Conservation (phyloP, 2,797 vertebrate genomes). For the Hyperoplus immaculatus region DNA sequence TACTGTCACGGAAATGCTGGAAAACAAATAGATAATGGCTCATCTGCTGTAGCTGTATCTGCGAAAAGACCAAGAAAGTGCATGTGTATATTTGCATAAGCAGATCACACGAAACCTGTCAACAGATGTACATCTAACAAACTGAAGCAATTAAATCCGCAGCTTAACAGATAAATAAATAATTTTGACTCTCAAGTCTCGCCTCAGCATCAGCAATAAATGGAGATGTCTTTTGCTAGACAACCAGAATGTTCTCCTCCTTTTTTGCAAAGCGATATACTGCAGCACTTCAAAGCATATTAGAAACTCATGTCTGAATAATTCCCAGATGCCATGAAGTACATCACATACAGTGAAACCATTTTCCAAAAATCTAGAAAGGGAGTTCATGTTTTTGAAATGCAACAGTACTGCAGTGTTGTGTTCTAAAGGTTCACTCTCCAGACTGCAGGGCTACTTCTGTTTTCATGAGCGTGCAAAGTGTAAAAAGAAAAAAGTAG, state of each 20-base stretch:
- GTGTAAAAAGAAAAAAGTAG: background rate
- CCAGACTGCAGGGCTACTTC: background rate
- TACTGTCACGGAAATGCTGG: background rate
- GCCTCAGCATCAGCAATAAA: conserved; percentile 1
- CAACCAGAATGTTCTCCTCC: background rate
- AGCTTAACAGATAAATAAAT: background rate
- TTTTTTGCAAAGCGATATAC: background rate
- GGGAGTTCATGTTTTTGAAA: background rate
- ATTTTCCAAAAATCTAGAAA: background rate
- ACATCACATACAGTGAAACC: conserved; percentile 1
- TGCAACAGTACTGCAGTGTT: background rate
- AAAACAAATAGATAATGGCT: background rate
- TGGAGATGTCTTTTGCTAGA: background rate
- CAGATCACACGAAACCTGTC: background rate
- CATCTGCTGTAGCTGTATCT: background rate
- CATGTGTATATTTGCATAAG: background rate
- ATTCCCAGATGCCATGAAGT: conserved; percentile 9
- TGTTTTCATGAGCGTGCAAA: background rate
- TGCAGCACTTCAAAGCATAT: conserved; percentile 7
- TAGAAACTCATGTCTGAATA: conserved; percentile 6
- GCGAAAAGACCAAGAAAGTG: background rate
- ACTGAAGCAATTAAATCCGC: background rate
- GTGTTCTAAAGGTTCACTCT: conserved; percentile 9
- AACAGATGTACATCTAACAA: background rate
- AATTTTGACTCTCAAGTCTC: background rate